These are phyloP conservation scores for Stictonetta naevosa DNA, from an alignment of 2,113 vertebrate genomes.

Conservation along the genomic window DNA sequence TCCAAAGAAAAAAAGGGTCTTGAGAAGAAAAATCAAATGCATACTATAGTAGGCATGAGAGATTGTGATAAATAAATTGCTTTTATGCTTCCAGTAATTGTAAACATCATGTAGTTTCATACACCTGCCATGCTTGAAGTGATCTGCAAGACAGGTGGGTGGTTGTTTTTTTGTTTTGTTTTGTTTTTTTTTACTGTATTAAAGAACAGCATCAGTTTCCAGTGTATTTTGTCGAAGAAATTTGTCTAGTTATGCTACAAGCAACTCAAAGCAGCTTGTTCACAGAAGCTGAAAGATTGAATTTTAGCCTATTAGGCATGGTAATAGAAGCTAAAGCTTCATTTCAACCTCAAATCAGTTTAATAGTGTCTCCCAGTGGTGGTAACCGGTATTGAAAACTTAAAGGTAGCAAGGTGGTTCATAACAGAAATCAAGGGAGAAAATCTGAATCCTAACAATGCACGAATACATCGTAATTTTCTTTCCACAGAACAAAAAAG, in stretches of 20 bases:
- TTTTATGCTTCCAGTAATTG: conserved; percentile 23
- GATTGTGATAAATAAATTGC: background rate
- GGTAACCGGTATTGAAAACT: background rate
- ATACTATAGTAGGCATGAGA: background rate
- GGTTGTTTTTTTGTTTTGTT: background rate
- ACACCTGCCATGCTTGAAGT: background rate
- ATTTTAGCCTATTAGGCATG: background rate
- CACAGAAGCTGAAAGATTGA: background rate
- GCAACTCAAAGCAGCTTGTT: background rate
- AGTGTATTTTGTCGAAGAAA: conserved; percentile 12
- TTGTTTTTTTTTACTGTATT: background rate
- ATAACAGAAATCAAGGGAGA: background rate
- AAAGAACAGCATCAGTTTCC: background rate
- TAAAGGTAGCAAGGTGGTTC: background rate
- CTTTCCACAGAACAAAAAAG: background rate
- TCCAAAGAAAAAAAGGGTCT: background rate
- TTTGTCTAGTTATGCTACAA: background rate
- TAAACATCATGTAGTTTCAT: conserved; percentile 16
- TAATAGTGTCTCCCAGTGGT: conserved; percentile 56
- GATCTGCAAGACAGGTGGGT: background rate
- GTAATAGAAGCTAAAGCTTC: background rate
- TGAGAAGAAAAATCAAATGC: background rate
- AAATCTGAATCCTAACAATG: background rate
- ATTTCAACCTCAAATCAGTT: background rate
- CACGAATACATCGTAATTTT: background rate